Conservation (phyloP, 1,140 invertebrate species). For the Kradibia gibbosae region DNA sequence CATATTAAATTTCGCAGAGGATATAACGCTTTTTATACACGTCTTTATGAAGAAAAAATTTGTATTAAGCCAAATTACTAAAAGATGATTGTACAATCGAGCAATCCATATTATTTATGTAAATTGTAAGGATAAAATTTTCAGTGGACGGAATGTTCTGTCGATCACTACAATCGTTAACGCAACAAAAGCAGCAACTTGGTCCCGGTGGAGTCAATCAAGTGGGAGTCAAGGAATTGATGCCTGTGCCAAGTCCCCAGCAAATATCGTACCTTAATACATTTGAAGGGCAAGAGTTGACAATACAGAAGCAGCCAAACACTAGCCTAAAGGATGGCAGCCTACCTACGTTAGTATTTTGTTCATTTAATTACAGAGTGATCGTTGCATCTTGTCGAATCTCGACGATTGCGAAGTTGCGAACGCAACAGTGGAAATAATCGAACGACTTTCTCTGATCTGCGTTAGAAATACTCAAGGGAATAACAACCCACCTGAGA, state of each 20-base stretch:
- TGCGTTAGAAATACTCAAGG: conserved; percentile 58
- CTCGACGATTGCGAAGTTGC: neutral
- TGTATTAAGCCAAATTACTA: too few species aligned
- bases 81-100: too few species aligned
- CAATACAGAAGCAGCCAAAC: conserved; percentile 97
- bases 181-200: conserved; percentile 81
- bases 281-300: conserved; percentile 96
- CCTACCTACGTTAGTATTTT: conserved; percentile 74
- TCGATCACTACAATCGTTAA: conserved; percentile 83
- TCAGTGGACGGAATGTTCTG: conserved; percentile 85
- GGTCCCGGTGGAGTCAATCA: conserved; percentile 63
- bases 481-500: conserved; percentile 62
- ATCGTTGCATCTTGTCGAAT: too few species aligned
- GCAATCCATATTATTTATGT: neutral
- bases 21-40: too few species aligned
- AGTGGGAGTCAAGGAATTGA: conserved; percentile 82
- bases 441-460: conserved; percentile 14
- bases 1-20: too few species aligned
- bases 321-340: conserved; percentile 86
- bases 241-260: conserved; percentile 96
- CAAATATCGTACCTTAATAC: conserved; percentile 96
- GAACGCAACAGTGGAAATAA: neutral
- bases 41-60: too few species aligned
- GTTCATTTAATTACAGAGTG: too few species aligned
- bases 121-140: conserved; percentile 48